Percentiles rank a stretch among this genome's conserved stretches.
These are phyloP conservation scores for Dryococelus australis DNA, from an alignment of 2,888 invertebrate genomes.

Conservation along the genomic window DNA sequence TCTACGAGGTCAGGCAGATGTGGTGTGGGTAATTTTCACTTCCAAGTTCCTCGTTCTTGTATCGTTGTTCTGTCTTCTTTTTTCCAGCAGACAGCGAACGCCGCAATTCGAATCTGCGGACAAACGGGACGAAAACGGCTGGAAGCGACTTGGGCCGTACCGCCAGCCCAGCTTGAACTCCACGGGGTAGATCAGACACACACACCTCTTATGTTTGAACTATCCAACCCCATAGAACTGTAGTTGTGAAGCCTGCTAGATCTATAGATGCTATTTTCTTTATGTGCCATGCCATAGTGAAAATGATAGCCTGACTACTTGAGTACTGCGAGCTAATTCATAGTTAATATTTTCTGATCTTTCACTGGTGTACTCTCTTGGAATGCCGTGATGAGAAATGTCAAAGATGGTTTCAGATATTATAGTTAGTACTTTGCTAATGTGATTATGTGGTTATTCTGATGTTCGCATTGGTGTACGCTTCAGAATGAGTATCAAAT, in stretches of 20 bases:
- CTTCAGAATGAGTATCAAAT: too few relatives aligned
- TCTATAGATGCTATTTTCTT: not conserved
- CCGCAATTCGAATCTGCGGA: constrained; percentile 65
- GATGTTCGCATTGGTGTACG: too few relatives aligned
- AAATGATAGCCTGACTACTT: too few relatives aligned
- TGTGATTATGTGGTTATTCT: too few relatives aligned
- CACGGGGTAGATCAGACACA: not conserved
- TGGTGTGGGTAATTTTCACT: not conserved
- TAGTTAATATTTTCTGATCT: too few relatives aligned
- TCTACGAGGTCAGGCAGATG: not conserved
- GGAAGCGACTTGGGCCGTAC: constrained; percentile 27
- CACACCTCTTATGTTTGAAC: not conserved
- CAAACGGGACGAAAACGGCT: constrained; percentile 65
- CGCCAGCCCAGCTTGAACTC: constrained; percentile 31
- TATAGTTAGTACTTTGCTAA: too few relatives aligned
- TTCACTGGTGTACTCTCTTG: too few relatives aligned
- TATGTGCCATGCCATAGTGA: too few relatives aligned
- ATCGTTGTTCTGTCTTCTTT: constrained; percentile 42
- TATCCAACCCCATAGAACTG: not conserved
- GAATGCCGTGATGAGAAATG: too few relatives aligned
- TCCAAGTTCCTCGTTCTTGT: not conserved
- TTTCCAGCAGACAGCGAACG: constrained; percentile 61
- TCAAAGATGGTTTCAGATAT: too few relatives aligned
- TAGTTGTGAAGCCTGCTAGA: not conserved
- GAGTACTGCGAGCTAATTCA: too few relatives aligned